Base-by-base conservation (phyloP, 2,888 invertebrate genomes). In the Malacosoma neustria region DNA sequence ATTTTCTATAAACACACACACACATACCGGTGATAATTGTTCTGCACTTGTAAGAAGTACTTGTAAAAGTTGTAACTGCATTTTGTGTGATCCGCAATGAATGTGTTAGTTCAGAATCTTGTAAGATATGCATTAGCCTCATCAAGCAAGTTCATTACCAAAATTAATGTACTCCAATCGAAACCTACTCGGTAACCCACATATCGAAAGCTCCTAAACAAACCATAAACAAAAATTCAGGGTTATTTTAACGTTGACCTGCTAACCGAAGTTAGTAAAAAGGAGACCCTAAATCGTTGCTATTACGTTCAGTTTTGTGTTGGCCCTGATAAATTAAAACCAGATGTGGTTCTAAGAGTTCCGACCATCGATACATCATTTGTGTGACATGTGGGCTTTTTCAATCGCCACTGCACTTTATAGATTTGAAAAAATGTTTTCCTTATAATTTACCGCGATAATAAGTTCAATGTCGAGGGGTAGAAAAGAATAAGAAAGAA, bases 221-320 rank as follows among this genome's bases (percentile, higher is more conserved):
- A 22, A 22, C 22, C 22, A 22, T 22, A 22, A 22, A 22, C 6
- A 22, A 22, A 22, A 22, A 22, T 22, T 22, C 22, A 22, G 22
- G 22, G 6, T 9, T 22, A 45, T 43, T 59, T 61, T 60, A 59
- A 49, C 64, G 65, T 63, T 65, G 66, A 60, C 61, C 62, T 50
- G 51, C 51, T 48, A 49, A 48, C 42, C 45, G 45, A 59, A 60
- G 56, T 51, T 52, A 48, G 45, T 43, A 49, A 54, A 45, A 7
- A 22, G 6, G 6, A 3, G 9, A 22, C 9, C 6, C 5, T 22
- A 22, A n/a, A 9, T 22, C 22, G 5, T 22, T 22, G 9, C 22
- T 5, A 22, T 9, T 22, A 2, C 5, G 22, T 22, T 7, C 5
- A 9, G 22, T 22, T 9, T 22, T 3, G 22, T 22, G 5, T 22